Base-by-base conservation (phyloP, 2,797 vertebrate genomes). In the Acrocephalus scirpaceus region DNA sequence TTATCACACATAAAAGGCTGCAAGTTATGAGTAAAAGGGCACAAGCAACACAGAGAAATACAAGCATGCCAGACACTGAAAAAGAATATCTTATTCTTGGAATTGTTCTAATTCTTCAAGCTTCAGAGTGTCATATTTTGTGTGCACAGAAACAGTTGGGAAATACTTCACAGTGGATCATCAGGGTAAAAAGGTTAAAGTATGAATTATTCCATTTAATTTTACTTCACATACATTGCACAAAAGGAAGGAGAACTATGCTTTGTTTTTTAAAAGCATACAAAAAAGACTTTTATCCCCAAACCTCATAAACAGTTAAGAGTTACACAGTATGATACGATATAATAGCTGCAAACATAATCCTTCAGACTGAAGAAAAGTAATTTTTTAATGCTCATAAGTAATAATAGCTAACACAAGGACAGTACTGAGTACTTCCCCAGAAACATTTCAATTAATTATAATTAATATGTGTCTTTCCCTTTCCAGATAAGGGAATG, bases 161-260 rank as follows among this genome's bases (percentile, higher is more conserved):
- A 69, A 87, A 88, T 32, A 51, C 6, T 67, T 53, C 5, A 50
- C 1, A 53, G 25, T 13, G 30, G 56, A 81, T 69, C 56, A 62
- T 15, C 0, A 0, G 5, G 11, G 7, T 6, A 23, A 27, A 75
- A 80, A 13, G 3, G 11, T 26, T 69, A 61, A 9, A 5, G 23
- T 45, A 44, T 27, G 12, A 84, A 57, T 10, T 69, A 64, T 9
- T 65, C 25, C 7, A 12, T 20, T 86, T 69, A 19, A 48, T 82
- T 87, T 82, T 40, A 47, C 10, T 73, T 93, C 30, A 54, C 20
- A 23, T 16, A 36, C 1, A 7, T 20, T 57, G 23, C 38, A 45
- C 20, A 56, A 71, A 45, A 50, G 25, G 14, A 73, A 38, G 11
- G 7, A 8, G 21, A 81, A 11, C 10, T 36, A 54, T 0, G 1